Evolutionary conservation across 1,140 invertebrate genomes (phyloP).

Genomic region (Sycobia sp.): DNA sequence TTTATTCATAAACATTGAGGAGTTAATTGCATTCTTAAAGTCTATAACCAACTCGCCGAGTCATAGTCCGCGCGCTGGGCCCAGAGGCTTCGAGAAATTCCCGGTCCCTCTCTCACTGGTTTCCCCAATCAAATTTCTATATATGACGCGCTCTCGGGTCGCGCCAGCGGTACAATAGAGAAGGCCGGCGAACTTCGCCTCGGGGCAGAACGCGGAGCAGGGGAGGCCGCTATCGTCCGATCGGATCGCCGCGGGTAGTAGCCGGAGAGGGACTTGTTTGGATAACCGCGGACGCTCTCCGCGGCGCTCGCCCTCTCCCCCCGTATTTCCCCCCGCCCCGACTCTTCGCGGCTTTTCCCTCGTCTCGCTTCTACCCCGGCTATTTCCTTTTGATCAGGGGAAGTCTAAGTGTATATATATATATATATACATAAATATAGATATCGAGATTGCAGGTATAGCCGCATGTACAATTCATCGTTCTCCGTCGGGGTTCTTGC

Average conservation of each 20-base stretch:
- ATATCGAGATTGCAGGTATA: too few relatives aligned
- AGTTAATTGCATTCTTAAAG: constrained; percentile 23
- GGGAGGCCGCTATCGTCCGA: not conserved
- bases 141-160: too few relatives aligned
- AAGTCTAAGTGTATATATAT: too few relatives aligned
- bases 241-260: not conserved
- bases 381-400: too few relatives aligned
- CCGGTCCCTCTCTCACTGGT: not conserved
- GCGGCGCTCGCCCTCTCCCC: not conserved
- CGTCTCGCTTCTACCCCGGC: too few relatives aligned
- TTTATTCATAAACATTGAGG: constrained; percentile 2
- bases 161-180: not conserved
- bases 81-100: too few relatives aligned
- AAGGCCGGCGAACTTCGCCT: not conserved
- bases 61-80: not conserved
- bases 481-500: too few relatives aligned
- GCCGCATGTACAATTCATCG: too few relatives aligned
- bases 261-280: not conserved
- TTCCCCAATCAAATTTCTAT: constrained; percentile 18
- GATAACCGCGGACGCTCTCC: not conserved
- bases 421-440: too few relatives aligned
- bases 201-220: not conserved
- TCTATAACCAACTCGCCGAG: not conserved
- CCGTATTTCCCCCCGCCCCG: too few relatives aligned
- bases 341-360: too few relatives aligned